A percentile compares a stretch with the other conserved stretches of the same genome.
phyloP scores from a whole-genome alignment of 2,888 invertebrate genomes.

The Acronicta alni region DNA sequence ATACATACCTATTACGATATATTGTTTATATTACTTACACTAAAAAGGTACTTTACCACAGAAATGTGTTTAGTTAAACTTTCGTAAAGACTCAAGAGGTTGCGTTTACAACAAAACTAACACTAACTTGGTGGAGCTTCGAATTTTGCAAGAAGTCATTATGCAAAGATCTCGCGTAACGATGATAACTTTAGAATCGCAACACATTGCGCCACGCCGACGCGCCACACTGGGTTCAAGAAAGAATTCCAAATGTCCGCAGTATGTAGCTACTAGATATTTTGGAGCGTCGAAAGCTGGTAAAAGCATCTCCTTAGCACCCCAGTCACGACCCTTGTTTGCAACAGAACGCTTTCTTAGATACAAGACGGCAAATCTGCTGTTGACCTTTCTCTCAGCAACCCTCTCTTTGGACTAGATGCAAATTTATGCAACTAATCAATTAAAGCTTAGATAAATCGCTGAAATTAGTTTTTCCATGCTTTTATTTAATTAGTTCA shows the following conservation, averaged over 20 bases:
- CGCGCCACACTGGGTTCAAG: conserved; percentile 10
- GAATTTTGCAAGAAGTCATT: conserved; percentile 60
- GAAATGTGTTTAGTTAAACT: conserved; percentile 41
- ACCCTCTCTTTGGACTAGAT: conserved; percentile 1
- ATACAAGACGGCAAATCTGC: conserved; percentile 33
- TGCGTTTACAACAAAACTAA: conserved; percentile 41
- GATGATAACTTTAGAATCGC: conserved; percentile 59
- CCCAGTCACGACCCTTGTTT: conserved; percentile 48
- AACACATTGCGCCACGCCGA: conserved; percentile 41
- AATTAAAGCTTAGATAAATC: conserved; percentile 13
- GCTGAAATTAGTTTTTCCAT: conserved; percentile 11
- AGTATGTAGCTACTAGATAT: conserved; percentile 39
- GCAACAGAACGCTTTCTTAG: conserved; percentile 34
- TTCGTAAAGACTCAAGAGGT: conserved; percentile 33
- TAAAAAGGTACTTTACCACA: conserved; percentile 37
- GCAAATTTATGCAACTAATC: conserved; percentile 6
- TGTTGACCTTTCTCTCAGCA: conserved; percentile 28
- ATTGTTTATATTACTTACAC: conserved; percentile 38
- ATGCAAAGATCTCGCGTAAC: conserved; percentile 61
- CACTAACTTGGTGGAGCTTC: conserved; percentile 39
- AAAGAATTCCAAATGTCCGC: conserved; percentile 50
- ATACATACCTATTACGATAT: conserved; percentile 4
- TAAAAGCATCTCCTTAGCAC: conserved; percentile 20
- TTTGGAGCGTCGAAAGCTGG: conserved; percentile 19
- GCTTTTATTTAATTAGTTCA: conserved; percentile 4